Conservation (phyloP, 2,888 invertebrate genomes). For the Spatulosminthurus flaviceps region DNA sequence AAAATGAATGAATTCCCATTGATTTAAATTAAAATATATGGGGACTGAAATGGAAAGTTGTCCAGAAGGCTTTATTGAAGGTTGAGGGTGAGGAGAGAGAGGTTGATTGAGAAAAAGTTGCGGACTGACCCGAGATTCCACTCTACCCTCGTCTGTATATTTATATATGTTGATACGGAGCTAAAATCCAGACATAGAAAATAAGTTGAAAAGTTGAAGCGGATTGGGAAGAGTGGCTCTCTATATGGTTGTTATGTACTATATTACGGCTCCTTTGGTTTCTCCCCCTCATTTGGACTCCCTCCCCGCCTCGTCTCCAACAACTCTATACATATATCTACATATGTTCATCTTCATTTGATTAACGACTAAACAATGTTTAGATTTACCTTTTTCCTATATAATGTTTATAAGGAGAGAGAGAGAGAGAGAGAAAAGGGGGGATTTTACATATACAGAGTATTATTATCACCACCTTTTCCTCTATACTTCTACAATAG, state of each 20-base stretch:
- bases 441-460: conserved; percentile 8
- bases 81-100: too few relatives aligned
- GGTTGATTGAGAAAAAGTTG: too few relatives aligned
- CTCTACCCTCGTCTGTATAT: conserved; percentile 20
- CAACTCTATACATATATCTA: neutral
- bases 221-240: neutral
- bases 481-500: too few relatives aligned
- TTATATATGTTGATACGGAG: too few relatives aligned
- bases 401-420: neutral
- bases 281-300: neutral
- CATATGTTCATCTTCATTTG: conserved; percentile 28
- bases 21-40: too few relatives aligned
- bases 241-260: neutral
- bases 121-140: conserved; percentile 4
- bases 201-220: conserved; percentile 24
- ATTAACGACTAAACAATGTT: conserved; percentile 30
- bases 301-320: conserved; percentile 28
- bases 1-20: too few relatives aligned
- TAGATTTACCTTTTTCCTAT: conserved; percentile 13
- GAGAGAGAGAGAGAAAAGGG: too few relatives aligned
- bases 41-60: too few relatives aligned
- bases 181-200: conserved; percentile 4
- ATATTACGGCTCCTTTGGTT: neutral
- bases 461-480: conserved; percentile 36
- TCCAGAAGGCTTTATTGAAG: too few relatives aligned